Evolutionary conservation across 1,140 invertebrate species (phyloP), one percentile per base, ranked within the genome.

Genomic region (Orchesella cincta): DNA sequence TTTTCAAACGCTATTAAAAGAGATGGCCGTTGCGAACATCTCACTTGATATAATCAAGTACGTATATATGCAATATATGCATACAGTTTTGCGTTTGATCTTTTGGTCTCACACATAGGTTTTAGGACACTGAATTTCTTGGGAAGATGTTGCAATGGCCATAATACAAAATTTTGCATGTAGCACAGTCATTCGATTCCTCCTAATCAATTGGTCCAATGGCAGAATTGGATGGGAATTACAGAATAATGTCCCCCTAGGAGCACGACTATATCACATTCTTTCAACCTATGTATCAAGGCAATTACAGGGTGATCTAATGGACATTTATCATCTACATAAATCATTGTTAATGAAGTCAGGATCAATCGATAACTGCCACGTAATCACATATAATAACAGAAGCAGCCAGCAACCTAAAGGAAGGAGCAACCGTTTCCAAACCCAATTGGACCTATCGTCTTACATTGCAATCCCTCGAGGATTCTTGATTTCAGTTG

Each of bases 341-440:
- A 67, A 67, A 67, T 67, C 62, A 67, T 67, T 67, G 28, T 67
- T 67, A 67, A 67, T 67, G 62, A 67, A 67, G 62, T 67, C 62
- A 33, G 29, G 62, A 67, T 67, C 8, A 29, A 67, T 33, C 62
- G 62, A 67, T 67, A 67, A 67, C 62, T 67, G 62, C 62, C 62
- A 67, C 62, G 31, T 67, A 67, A 67, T 67, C 62, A 67, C 62
- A 26, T 29, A 23, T 67, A 67, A 67, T 67, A 33, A 67, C 31
- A 67, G 62, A 14, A 67, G 28, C 5, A 67, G 62, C 2, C n/a
- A n/a, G n/a, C n/a, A n/a, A n/a, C n/a, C n/a, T n/a, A n/a, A n/a
- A n/a, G n/a, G n/a, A n/a, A n/a, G n/a, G n/a, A n/a, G n/a, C n/a
- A n/a, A n/a, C n/a, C n/a, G n/a, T n/a, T n/a, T n/a, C n/a, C n/a